phyloP scores from a whole-genome alignment of 2,797 vertebrate species.

The Catostomus latipinnis region DNA sequence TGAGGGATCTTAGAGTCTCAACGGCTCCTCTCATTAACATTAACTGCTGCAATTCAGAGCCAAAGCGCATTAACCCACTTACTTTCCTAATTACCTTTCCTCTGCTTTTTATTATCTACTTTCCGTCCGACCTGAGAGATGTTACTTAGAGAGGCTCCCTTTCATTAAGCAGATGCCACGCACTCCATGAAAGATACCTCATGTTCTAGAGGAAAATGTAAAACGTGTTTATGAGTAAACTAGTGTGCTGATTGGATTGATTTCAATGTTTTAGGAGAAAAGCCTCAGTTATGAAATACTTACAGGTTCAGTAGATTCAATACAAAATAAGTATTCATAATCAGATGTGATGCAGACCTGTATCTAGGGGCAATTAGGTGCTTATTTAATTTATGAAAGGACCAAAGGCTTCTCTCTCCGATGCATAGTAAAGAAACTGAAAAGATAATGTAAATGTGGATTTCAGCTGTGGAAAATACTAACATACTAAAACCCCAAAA shows the following conservation, averaged over 20 bases:
- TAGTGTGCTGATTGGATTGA: slow-evolving; percentile 17
- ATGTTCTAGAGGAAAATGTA: not conserved
- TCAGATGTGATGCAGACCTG: slow-evolving; percentile 35
- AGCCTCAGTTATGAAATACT: slow-evolving; percentile 8
- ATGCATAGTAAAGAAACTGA: not conserved
- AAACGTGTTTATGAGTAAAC: slow-evolving; percentile 37
- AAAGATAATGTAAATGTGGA: slow-evolving; percentile 3
- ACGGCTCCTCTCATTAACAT: slow-evolving; percentile 68
- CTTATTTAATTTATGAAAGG: slow-evolving; percentile 22
- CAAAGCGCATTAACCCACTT: slow-evolving; percentile 70
- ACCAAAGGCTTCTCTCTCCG: not conserved
- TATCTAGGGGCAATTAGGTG: slow-evolving; percentile 30
- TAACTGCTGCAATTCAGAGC: slow-evolving; percentile 60
- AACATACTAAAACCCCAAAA: slow-evolving; percentile 8
- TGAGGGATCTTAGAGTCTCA: slow-evolving; percentile 61
- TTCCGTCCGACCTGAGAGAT: slow-evolving; percentile 39
- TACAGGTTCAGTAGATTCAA: slow-evolving; percentile 27
- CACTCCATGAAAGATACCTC: not conserved
- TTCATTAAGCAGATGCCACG: slow-evolving; percentile 15
- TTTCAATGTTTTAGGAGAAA: slow-evolving; percentile 36
- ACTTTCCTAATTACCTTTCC: slow-evolving; percentile 64
- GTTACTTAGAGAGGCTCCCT: slow-evolving; percentile 7
- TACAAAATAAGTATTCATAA: slow-evolving; percentile 28
- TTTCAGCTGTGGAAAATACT: not conserved
- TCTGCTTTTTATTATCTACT: slow-evolving; percentile 46